Percentiles rank a stretch among this genome's conserved stretches.
Conservation (phyloP, 2,888 invertebrate genomes). For the Nemotelus nigrinus region DNA sequence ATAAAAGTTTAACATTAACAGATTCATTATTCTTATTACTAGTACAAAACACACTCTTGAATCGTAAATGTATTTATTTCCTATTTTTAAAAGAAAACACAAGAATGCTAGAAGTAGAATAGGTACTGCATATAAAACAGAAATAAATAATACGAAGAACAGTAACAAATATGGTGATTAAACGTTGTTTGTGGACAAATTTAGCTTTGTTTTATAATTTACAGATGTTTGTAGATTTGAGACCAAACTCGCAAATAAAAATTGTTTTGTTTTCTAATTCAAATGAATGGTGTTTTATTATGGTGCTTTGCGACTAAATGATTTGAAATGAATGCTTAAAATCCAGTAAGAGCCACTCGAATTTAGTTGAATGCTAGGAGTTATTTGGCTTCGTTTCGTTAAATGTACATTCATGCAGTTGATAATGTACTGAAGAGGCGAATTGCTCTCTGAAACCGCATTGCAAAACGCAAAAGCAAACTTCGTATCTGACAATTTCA, state of each 20-base stretch:
- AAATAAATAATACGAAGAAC: not conserved
- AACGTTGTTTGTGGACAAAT: constrained; percentile 21
- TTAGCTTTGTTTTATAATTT: constrained; percentile 34
- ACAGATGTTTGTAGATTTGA: constrained; percentile 34
- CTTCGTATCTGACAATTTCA: too few species aligned
- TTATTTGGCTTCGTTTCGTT: too few species aligned
- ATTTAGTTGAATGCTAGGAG: too few species aligned
- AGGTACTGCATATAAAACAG: constrained; percentile 5
- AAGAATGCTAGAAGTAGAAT: constrained; percentile 29
- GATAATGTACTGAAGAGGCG: too few species aligned
- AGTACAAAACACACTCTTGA: constrained; percentile 32
- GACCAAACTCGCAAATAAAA: constrained; percentile 31
- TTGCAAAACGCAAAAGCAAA: too few species aligned
- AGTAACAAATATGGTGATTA: constrained; percentile 19
- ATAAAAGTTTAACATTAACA: constrained; percentile 41
- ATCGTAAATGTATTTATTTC: constrained; percentile 31
- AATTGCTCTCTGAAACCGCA: too few species aligned
- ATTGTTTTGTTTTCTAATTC: constrained; percentile 40
- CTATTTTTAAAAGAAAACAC: constrained; percentile 36
- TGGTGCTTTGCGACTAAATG: not conserved
- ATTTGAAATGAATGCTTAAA: too few species aligned
- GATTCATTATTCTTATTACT: constrained; percentile 39
- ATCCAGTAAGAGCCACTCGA: too few species aligned
- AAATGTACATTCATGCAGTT: too few species aligned
- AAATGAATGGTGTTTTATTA: not conserved